Evolutionary conservation across 2,113 vertebrate species (phyloP).

Genomic region (Dolichotis patagonum): DNA sequence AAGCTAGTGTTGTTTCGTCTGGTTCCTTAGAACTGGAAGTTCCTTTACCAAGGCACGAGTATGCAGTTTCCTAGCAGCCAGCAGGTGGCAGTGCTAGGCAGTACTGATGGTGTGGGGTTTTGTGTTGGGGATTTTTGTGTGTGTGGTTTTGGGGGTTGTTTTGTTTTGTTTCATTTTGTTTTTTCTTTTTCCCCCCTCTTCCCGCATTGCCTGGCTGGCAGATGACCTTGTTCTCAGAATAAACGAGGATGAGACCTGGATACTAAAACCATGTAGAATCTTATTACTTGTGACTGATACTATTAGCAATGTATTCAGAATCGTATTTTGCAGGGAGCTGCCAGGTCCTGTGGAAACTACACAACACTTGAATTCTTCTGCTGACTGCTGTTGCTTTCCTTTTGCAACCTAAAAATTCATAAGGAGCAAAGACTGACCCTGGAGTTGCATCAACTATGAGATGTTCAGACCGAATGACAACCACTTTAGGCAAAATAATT

Average conservation of each 20-base stretch:
- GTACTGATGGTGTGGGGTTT: not conserved
- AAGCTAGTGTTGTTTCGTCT: not conserved
- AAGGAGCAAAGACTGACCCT: slow-evolving; percentile 22
- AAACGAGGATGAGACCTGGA: slow-evolving; percentile 30
- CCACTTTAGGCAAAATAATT: slow-evolving; percentile 18
- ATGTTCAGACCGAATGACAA: slow-evolving; percentile 69
- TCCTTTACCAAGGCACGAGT: not conserved
- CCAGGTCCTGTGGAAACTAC: not conserved
- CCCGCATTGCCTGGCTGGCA: not conserved
- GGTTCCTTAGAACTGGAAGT: not conserved
- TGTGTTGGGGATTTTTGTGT: not conserved
- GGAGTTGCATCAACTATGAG: slow-evolving; percentile 31
- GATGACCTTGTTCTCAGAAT: slow-evolving; percentile 26
- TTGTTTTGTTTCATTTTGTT: not conserved
- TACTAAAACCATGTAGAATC: not conserved
- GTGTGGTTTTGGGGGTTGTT: not conserved
- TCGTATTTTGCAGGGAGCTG: not conserved
- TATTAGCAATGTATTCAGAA: slow-evolving; percentile 64
- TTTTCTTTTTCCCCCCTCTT: not conserved
- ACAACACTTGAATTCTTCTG: accelerated
- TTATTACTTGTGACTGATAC: slow-evolving; percentile 67
- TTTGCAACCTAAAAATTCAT: slow-evolving; percentile 45
- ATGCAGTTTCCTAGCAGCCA: slow-evolving; percentile 39
- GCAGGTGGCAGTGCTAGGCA: slow-evolving; percentile 75
- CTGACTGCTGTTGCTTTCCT: not conserved